These are phyloP conservation scores for Columba livia DNA, from an alignment of 2,113 vertebrate species.

Conservation along the genomic window DNA sequence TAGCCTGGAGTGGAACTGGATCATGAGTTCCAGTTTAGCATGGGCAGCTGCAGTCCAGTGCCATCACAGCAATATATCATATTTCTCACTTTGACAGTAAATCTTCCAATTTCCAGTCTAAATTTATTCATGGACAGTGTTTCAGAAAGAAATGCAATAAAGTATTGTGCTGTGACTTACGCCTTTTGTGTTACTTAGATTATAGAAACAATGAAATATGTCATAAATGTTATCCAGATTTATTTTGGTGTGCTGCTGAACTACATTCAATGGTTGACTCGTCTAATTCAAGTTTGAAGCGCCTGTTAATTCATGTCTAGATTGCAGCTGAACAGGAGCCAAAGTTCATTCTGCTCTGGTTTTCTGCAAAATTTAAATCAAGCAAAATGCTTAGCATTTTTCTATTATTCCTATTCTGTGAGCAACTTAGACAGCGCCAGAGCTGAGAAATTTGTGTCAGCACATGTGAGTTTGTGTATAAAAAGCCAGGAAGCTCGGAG, in stretches of 20 bases:
- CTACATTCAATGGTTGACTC: constrained; percentile 35
- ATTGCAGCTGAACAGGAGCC: constrained; percentile 61
- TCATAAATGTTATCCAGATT: constrained; percentile 44
- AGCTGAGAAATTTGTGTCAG: neutral
- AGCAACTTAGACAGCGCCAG: neutral
- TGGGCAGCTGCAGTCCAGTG: neutral
- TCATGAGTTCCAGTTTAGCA: neutral
- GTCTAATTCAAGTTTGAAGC: constrained; percentile 54
- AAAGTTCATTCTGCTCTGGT: constrained; percentile 44
- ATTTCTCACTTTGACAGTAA: neutral
- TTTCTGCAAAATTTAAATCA: constrained; percentile 40
- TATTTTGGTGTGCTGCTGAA: constrained; percentile 56
- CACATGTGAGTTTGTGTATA: neutral
- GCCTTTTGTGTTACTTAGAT: constrained; percentile 52
- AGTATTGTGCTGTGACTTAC: constrained; percentile 33
- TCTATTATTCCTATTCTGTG: neutral
- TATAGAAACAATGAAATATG: constrained; percentile 58
- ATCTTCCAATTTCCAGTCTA: constrained; percentile 14
- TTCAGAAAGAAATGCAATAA: constrained; percentile 47
- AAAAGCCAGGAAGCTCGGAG: neutral
- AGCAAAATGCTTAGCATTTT: constrained; percentile 22
- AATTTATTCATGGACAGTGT: constrained; percentile 42
- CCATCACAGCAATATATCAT: neutral
- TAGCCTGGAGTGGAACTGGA: neutral
- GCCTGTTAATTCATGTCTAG: constrained; percentile 43